Evolutionary conservation across 2,797 vertebrate species (phyloP).

Genomic region (Tangara arthus): DNA sequence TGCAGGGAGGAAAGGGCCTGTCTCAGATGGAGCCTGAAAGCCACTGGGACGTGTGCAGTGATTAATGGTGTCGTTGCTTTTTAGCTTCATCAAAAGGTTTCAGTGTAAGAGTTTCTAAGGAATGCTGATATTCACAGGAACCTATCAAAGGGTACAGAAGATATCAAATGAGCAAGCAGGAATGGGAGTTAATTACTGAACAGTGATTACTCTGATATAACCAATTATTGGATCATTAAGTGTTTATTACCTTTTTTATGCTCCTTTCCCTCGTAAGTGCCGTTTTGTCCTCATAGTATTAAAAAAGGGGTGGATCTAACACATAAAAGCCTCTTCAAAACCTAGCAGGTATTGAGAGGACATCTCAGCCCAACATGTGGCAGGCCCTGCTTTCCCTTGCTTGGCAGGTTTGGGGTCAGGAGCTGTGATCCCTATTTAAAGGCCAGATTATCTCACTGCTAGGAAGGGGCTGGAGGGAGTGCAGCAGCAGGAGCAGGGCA

Average conservation of each 20-base stretch:
- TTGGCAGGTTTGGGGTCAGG: background rate
- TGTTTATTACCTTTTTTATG: conserved; percentile 82
- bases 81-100: conserved; percentile 67
- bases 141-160: conserved; percentile 70
- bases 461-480: background rate
- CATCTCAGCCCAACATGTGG: conserved; percentile 49
- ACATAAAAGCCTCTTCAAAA: conserved; percentile 43
- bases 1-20: background rate
- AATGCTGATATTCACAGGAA: conserved; percentile 69
- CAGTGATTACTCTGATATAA: conserved; percentile 82
- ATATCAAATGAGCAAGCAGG: conserved; percentile 74
- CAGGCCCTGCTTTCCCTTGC: background rate
- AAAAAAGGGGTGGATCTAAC: conserved; percentile 52
- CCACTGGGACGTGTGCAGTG: conserved; percentile 1
- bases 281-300: conserved; percentile 72
- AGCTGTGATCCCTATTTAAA: background rate
- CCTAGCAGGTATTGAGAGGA: conserved; percentile 40
- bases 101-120: conserved; percentile 65
- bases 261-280: conserved; percentile 71
- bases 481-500: background rate
- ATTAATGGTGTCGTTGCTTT: conserved; percentile 65
- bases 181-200: conserved; percentile 81
- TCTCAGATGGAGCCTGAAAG: conserved; percentile 14
- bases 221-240: conserved; percentile 83
- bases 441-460: background rate